A percentile compares a stretch with the other conserved stretches of the same genome.
phyloP scores from a whole-genome alignment of 2,888 invertebrate species.

The Oasisia sp. region DNA sequence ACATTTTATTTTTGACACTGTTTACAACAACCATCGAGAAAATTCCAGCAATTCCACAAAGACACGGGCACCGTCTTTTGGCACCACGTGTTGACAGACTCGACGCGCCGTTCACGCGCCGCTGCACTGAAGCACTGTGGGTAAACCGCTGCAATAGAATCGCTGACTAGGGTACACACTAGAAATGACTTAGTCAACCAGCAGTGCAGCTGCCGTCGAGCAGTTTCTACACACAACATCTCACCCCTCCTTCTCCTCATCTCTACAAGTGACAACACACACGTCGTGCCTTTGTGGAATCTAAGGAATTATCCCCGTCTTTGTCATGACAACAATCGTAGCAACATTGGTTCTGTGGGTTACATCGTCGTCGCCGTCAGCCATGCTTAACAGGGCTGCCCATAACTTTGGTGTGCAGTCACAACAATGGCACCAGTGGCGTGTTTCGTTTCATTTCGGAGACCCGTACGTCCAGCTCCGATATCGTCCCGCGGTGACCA shows the following conservation, averaged over 20 bases:
- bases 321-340: constrained; percentile 36
- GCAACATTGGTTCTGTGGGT: constrained; percentile 33
- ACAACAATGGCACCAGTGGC: constrained; percentile 27
- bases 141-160: neutral
- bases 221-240: constrained; percentile 25
- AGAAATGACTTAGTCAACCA: constrained; percentile 23
- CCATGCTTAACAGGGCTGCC: neutral
- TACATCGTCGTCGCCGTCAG: constrained; percentile 28
- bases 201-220: neutral
- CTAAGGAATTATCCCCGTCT: constrained; percentile 37
- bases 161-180: constrained; percentile 27
- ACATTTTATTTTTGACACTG: constrained; percentile 37
- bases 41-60: constrained; percentile 39
- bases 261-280: constrained; percentile 20
- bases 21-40: constrained; percentile 35
- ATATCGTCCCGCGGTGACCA: neutral
- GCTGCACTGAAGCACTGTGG: neutral
- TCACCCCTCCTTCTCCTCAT: constrained; percentile 25
- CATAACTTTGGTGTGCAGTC: constrained; percentile 27
- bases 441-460: constrained; percentile 22
- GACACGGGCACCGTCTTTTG: constrained; percentile 20
- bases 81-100: neutral
- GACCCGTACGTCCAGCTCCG: neutral
- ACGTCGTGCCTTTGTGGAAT: constrained; percentile 35
- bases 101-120: neutral